A percentile compares a stretch with the other conserved stretches of the same genome.
phyloP scores from a whole-genome alignment of 2,797 vertebrate genomes.

The Eulemur rubriventer region DNA sequence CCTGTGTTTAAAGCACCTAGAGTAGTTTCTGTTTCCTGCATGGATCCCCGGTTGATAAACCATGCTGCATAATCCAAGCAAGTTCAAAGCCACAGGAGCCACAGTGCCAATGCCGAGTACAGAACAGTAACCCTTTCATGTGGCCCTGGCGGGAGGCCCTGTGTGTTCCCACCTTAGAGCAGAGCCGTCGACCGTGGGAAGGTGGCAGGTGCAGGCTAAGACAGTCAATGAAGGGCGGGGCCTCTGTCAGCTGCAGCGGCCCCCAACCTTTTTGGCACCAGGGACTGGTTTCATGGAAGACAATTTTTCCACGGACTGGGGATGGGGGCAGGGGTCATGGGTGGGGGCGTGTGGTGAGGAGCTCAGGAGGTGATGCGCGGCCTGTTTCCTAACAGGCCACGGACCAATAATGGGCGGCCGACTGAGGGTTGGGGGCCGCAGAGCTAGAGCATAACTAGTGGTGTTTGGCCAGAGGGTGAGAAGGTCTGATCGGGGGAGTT shows the following conservation, averaged over 20 bases:
- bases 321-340: too few species aligned
- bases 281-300: too few species aligned
- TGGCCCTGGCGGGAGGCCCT: background rate
- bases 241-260: background rate
- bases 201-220: background rate
- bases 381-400: too few species aligned
- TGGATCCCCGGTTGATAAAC: background rate
- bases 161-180: background rate
- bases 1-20: background rate
- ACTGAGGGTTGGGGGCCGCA: too few species aligned
- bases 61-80: background rate
- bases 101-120: background rate
- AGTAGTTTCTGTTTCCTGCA: background rate
- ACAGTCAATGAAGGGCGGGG: rapidly evolving
- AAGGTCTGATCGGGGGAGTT: background rate
- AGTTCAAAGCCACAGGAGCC: background rate
- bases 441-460: background rate
- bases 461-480: background rate
- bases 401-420: too few species aligned
- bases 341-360: too few species aligned
- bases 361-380: too few species aligned
- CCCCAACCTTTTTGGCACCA: too few species aligned
- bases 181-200: rapidly evolving
- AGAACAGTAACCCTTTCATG: background rate
- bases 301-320: too few species aligned